Evolutionary conservation across 2,113 vertebrate species (phyloP), one percentile per base, ranked within the genome.

Genomic region (Eudorcas thomsonii): DNA sequence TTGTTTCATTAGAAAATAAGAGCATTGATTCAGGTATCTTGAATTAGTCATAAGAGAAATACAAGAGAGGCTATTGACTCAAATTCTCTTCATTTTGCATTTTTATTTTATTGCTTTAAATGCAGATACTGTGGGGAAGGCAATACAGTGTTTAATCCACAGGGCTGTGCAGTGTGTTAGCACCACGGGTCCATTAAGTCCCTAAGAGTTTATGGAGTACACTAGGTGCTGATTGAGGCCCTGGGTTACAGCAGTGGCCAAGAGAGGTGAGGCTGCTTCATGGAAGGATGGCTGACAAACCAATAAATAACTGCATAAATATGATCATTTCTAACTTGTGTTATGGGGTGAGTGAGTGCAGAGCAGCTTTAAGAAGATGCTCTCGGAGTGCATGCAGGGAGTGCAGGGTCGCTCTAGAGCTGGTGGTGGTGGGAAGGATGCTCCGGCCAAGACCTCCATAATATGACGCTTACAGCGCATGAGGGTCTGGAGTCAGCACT

Each of bases 1-100:
- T 88, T 95, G 60, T 93, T 97, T 97, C 23, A 83, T 54, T 91
- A 83, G 96, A 93, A 92, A 48, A 30, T 4, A 87, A 50, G 74
- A 74, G 17, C 48, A 80, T 87, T 89, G 92, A 95, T 94, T 95
- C 48, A 30, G 33, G 54, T 81, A 33, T 89, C 87, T 54, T 26
- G 14, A 96, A 87, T 91, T 88, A 64, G 6, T 91, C 4, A 48
- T 39, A 84, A 26, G 95, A 84, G 83, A 95, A 87, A 74, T 28
- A 48, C 0, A 17, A 89, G 25, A 91, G 71, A 52, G 33, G 19
- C 64, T 45, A 7, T 88, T 17, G 54, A 86, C 28, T 86, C 6
- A 43, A 81, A 81, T 85, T 88, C 60, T 93, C 52, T 88, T 82
- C n/a, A 55, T 48, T 95, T 94, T 95, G 36, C 82, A 89, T 88